Percentiles rank a stretch among this genome's conserved stretches.
Evolutionary conservation across 2,797 vertebrate genomes (phyloP).

Genomic region (Tinamus major): DNA sequence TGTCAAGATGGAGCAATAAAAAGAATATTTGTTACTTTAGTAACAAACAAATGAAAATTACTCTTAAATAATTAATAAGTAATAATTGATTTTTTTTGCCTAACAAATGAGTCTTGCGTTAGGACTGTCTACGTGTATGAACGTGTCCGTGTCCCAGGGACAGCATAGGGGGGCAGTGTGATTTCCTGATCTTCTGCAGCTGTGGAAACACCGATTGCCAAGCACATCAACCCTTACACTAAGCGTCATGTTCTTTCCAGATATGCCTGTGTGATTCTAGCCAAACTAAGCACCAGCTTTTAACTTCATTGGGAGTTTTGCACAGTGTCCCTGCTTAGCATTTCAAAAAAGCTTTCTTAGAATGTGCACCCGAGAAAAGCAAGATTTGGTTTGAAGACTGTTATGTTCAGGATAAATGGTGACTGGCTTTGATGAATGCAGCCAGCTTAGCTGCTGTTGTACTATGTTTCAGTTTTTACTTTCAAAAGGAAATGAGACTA

Average conservation of each 20-base stretch:
- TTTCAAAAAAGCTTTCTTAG: neutral
- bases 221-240: neutral
- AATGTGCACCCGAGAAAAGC: neutral
- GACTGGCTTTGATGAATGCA: neutral
- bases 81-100: neutral
- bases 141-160: neutral
- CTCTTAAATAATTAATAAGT: neutral
- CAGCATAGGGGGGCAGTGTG: neutral
- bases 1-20: neutral
- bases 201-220: neutral
- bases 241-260: rapidly evolving
- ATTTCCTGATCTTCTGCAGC: neutral
- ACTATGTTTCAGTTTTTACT: neutral
- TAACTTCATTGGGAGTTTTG: neutral
- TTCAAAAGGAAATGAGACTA: constrained; percentile 5
- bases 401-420: neutral
- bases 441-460: neutral
- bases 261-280: neutral
- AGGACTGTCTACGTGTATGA: neutral
- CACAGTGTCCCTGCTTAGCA: neutral
- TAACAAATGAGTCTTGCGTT: rapidly evolving
- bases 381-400: neutral
- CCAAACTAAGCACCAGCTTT: neutral
- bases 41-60: neutral
- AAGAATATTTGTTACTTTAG: neutral